A percentile compares a stretch with the other conserved stretches of the same genome.
phyloP scores from a whole-genome alignment of 2,113 vertebrate species.

The Cavia porcellus region DNA sequence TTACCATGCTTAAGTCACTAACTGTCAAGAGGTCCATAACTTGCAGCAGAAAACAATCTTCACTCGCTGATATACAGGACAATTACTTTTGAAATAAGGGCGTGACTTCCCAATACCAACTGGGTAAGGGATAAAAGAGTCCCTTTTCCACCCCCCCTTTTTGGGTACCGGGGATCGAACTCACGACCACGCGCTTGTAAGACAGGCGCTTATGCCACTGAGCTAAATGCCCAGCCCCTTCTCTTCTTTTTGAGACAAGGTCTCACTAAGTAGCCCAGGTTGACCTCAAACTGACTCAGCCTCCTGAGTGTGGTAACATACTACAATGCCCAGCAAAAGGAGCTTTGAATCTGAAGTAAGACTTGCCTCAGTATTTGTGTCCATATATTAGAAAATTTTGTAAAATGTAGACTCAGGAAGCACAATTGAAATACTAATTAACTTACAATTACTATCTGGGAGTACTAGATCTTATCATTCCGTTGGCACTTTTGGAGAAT shows the following conservation, averaged over 20 bases:
- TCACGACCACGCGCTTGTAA: too few relatives aligned
- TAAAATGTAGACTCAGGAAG: conserved; percentile 4
- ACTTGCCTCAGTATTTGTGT: conserved; percentile 1
- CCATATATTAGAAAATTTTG: conserved; percentile 25
- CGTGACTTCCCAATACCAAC: conserved; percentile 9
- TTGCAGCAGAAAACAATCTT: neutral
- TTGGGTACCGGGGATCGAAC: too few relatives aligned
- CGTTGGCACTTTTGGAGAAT: conserved; percentile 15
- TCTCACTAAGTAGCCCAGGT: neutral
- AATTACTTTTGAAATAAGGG: conserved; percentile 57
- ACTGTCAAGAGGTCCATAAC: neutral
- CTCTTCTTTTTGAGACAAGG: neutral
- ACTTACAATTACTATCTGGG: conserved; percentile 4
- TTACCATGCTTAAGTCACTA: neutral
- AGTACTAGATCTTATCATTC: conserved; percentile 24
- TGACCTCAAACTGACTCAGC: neutral
- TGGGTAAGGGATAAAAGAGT: neutral
- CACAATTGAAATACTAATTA: conserved; percentile 50
- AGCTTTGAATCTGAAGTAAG: conserved; percentile 21
- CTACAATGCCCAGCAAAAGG: neutral
- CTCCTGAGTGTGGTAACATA: neutral
- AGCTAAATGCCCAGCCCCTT: too few relatives aligned
- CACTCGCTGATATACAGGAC: neutral
- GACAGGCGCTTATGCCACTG: too few relatives aligned
- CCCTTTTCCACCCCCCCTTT: too few relatives aligned